Base-by-base conservation (phyloP, 2,113 vertebrate genomes). In the Macquaria ambigua region DNA sequence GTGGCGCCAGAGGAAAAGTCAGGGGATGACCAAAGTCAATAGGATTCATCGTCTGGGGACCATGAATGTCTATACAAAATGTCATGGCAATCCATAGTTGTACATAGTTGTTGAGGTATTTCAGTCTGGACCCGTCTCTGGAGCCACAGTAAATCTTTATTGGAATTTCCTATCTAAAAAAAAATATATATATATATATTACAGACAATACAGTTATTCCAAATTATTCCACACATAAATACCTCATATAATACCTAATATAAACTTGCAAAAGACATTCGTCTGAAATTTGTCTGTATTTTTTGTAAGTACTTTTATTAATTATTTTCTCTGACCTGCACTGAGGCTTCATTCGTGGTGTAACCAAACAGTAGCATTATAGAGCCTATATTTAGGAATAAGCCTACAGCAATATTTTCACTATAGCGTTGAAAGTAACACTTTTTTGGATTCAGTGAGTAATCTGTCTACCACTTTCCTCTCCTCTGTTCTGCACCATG, bases 401-500 rank as follows among this genome's bases (percentile, higher is more conserved):
- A 67, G 48, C 72, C 52, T 20, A 8, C 16, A 58, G 55, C 52
- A 39, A 74, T 68, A 46, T 82, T 58, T 69, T 74, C 25, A 34
- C 6, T 63, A 11, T 18, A 23, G 1, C 21, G 56, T 8, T 55
- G 28, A 59, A 63, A 2, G 1, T 37, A 48, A 21, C 64, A 67
- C 46, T 23, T 56, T 68, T 23, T 61, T 76, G 53, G 59, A 77
- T 55, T 62, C 28, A n/a, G 39, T 63, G 55, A 79, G 34, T 72
- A 67, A 82, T 73, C 37, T 23, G 10, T 59, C 48, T 55, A 9
- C 53, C 5, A 37, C 39, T 77, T 25, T 21, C 58, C 25, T 28
- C 37, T 74, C 31, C 20, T 34, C 18, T n/a, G 55, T 18, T 12
- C 64, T 71, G 50, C 53, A 64, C 31, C 23, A 14, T 31, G 21